A percentile compares a stretch with the other conserved stretches of the same genome.
phyloP scores from a whole-genome alignment of 2,888 invertebrate species.

The Caenorhabditis parvicauda region DNA sequence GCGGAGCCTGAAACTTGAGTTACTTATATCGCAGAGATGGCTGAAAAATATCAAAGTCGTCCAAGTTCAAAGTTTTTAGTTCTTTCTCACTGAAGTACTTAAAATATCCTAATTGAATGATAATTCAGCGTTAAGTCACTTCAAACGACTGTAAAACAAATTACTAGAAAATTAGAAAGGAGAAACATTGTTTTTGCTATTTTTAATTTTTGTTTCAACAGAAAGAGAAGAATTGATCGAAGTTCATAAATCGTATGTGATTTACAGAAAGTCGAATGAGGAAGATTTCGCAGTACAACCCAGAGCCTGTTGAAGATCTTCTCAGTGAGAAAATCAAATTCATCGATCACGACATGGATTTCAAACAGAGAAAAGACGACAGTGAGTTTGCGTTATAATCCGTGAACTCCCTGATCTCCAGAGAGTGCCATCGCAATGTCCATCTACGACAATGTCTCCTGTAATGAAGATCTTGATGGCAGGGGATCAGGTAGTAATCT shows the following conservation, averaged over 20 bases:
- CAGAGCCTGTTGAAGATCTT: conserved; percentile 26
- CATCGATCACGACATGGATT: conserved; percentile 27
- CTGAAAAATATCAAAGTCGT: too few relatives aligned
- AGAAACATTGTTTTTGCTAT: background rate
- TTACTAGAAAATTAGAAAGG: background rate
- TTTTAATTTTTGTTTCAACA: too few relatives aligned
- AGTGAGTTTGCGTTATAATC: conserved; percentile 10
- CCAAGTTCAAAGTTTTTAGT: too few relatives aligned
- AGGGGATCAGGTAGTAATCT: conserved; percentile 21
- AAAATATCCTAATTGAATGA: too few relatives aligned
- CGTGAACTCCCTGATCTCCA: conserved; percentile 11
- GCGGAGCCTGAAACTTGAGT: too few relatives aligned
- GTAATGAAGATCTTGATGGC: conserved; percentile 19
- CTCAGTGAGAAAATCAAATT: conserved; percentile 27
- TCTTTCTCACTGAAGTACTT: too few relatives aligned
- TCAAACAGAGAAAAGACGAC: conserved; percentile 22
- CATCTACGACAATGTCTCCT: conserved; percentile 30
- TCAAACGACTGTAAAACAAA: background rate
- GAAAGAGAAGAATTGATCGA: too few relatives aligned
- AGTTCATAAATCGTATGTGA: too few relatives aligned
- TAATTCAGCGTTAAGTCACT: background rate
- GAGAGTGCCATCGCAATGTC: conserved; percentile 21
- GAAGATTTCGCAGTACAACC: conserved; percentile 13
- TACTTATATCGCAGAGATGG: too few relatives aligned
- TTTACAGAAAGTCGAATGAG: too few relatives aligned